Conservation (phyloP, 1,140 invertebrate species). For the Saccostrea echinata region DNA sequence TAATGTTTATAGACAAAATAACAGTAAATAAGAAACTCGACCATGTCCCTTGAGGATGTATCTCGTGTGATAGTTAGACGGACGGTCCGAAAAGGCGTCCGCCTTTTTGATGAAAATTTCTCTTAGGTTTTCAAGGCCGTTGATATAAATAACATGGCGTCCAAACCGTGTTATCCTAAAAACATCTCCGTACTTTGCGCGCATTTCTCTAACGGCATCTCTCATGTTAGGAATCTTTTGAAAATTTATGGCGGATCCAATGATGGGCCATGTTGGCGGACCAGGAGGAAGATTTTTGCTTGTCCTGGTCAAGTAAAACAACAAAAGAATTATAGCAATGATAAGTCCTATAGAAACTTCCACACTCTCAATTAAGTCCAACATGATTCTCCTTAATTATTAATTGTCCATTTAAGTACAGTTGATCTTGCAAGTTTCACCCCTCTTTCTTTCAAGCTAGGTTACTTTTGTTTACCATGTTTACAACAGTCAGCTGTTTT, state of each 20-base stretch:
- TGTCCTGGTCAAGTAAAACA: background rate
- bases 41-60: conserved; percentile 1
- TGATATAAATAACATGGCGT: conserved; percentile 28
- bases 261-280: background rate
- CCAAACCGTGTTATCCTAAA: conserved; percentile 41
- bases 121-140: conserved; percentile 46
- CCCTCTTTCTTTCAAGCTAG: too few relatives aligned
- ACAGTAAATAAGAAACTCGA: background rate
- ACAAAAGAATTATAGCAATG: background rate
- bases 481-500: background rate
- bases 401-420: too few relatives aligned
- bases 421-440: too few relatives aligned
- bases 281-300: background rate
- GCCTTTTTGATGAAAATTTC: conserved; percentile 53
- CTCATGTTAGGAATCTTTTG: background rate
- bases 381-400: background rate
- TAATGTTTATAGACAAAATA: background rate
- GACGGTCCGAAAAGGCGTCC: conserved; percentile 51
- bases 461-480: too few relatives aligned
- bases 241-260: conserved; percentile 1
- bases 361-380: background rate
- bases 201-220: conserved; percentile 2
- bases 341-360: background rate
- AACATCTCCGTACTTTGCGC: conserved; percentile 47
- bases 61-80: background rate